Conservation (phyloP, 2,888 invertebrate species). For the Leptinotarsa rubiginosa region DNA sequence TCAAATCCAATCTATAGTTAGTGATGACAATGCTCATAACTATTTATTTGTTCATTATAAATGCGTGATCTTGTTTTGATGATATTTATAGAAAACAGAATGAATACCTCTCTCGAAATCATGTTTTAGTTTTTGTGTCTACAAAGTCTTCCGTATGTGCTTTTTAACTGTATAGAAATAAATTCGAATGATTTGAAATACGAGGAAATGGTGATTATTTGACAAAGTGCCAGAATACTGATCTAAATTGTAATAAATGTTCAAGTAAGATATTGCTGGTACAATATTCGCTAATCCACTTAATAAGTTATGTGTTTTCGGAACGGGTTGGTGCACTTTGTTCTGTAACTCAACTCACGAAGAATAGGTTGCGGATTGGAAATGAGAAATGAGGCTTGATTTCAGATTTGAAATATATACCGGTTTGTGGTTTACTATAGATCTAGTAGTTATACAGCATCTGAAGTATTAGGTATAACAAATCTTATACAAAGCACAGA, state of each 20-base stretch:
- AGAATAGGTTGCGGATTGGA: no score
- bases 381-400: no score
- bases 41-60: constrained; percentile 29
- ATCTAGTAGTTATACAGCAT: no score
- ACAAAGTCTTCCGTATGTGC: background rate
- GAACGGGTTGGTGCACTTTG: no score
- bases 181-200: background rate
- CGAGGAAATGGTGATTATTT: background rate
- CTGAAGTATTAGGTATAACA: no score
- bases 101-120: background rate
- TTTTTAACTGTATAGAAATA: background rate
- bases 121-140: background rate
- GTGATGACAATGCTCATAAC: constrained; percentile 41
- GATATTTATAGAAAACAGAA: constrained; percentile 8
- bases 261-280: background rate
- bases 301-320: no score
- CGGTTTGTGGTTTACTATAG: no score
- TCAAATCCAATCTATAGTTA: constrained; percentile 43
- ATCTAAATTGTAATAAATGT: background rate
- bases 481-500: no score
- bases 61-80: constrained; percentile 15
- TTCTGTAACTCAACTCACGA: no score
- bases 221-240: background rate
- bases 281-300: no score
- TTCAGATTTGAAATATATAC: no score